Evolutionary conservation across 2,797 vertebrate genomes (phyloP), one percentile per base, ranked within the genome.

Genomic region (Crenichthys baileyi): DNA sequence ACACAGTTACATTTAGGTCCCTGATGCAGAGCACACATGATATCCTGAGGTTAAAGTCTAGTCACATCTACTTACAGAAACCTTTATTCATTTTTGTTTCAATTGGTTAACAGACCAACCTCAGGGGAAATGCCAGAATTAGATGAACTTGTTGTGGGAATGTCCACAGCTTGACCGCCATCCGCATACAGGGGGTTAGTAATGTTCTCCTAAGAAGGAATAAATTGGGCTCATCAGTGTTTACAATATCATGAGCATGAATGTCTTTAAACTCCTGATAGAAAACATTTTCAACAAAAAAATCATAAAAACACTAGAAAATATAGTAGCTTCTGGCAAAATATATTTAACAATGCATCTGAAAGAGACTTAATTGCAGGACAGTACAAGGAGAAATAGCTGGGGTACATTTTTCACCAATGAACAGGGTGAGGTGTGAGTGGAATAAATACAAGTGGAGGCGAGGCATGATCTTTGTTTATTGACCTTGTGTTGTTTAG

Each of bases 131-230:
- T 5, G 4, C 63, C 75, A 46, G 83, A 75, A 50, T 48, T 36
- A 48, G 50, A 22, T 41, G 68, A 72, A 61, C 53, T 83, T 79
- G 22, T 71, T 3, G 39, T 44, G 13, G 48, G 61, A 55, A 88
- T 41, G 0, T 80, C 65, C 24, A 68, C 78, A 55, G 79, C 48
- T 29, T 70, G 63, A 79, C 79, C 56, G 50, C 90, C 90, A 12
- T 92, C 85, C 76, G 67, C 8, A 65, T 91, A 94, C 46, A 93
- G 16, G 0, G 93, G 93, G 60, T 93, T 94, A 55, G 79, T 53
- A 44, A 94, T 31, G 79, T 51, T 91, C 56, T 85, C 85, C 95
- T 93, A 78, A 81, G 48, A 29, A 55, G 46, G 9, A 20, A 73
- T 48, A 72, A 67, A 63, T 2, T 8, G 3, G 55, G n/a, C 7